Conservation (phyloP, 2,113 vertebrate species). For the Gobiocypris rarus region DNA sequence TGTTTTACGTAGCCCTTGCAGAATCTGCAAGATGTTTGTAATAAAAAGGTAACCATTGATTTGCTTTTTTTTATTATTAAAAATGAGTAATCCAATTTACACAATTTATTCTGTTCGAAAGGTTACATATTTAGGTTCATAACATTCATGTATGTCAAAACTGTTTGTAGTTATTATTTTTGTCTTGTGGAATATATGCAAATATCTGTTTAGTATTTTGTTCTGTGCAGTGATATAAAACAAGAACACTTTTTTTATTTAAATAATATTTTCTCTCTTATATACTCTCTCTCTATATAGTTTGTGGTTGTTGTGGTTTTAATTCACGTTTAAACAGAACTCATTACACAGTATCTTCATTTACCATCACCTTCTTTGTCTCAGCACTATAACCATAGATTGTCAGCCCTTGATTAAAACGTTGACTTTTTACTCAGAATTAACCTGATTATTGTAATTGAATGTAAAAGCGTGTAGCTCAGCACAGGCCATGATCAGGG, state of each 20-base stretch:
- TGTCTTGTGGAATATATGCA: background rate
- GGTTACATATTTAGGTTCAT: background rate
- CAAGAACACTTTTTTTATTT: background rate
- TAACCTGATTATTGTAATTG: slow-evolving; percentile 99
- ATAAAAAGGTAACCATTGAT: too few species aligned
- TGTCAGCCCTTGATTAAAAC: slow-evolving; percentile 98
- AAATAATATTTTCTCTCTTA: background rate
- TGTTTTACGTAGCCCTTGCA: too few species aligned
- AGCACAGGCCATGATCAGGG: slow-evolving; percentile 94
- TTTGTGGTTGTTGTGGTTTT: background rate
- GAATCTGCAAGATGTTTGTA: too few species aligned
- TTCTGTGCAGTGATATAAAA: background rate
- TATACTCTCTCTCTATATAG: background rate
- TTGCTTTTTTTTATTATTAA: too few species aligned
- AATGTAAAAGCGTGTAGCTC: slow-evolving; percentile 97
- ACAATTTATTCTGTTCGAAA: background rate
- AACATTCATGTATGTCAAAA: background rate
- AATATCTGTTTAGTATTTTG: background rate
- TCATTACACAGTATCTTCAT: slow-evolving; percentile 16
- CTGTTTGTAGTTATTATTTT: too few species aligned
- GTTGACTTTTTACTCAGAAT: slow-evolving; percentile 98
- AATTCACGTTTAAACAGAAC: slow-evolving; percentile 1
- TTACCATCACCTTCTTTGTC: slow-evolving; percentile 52
- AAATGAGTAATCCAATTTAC: background rate
- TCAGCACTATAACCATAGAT: slow-evolving; percentile 71